Evolutionary conservation across 2,797 vertebrate species (phyloP), one percentile per base, ranked within the genome.

Genomic region (Neosilurus hyrtlii): DNA sequence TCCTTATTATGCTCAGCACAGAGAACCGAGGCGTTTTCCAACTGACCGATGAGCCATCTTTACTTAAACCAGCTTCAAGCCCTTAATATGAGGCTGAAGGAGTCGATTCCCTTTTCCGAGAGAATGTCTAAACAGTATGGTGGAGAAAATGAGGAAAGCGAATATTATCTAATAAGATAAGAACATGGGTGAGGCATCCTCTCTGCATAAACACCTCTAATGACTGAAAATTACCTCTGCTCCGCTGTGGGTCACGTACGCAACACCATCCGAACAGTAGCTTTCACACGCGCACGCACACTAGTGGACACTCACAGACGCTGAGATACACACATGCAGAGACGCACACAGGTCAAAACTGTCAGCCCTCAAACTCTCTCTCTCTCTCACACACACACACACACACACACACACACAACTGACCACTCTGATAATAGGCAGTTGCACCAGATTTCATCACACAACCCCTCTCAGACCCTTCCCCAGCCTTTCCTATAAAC

Each of bases 401-500:
- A 59, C 80, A 74, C 49, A 54, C 62, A 49, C 63, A 51, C 75
- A 24, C 75, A 65, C n/a, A 37, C 52, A 43, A 80, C 82, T 84
- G 84, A 82, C 81, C 72, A 35, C 24, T 84, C 67, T 72, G 77
- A 72, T 79, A 79, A 85, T 73, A 61, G 68, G 79, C 37, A 7
- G 59, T 82, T 89, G 82, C 84, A 26, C 81, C 54, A 72, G 84
- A 84, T 88, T 89, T 85, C 85, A 86, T 86, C 79, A 77, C 51
- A 4, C 78, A 26, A 76, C 68, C 75, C 80, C 56, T 82, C 71
- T 77, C 35, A 77, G 35, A 14, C 78, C 63, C 75, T 68, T 81
- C 80, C 16, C 59, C 79, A 70, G 83, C 68, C 83, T 78, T 85
- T 76, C 82, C 62, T 61, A 61, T 86, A 86, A 87, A 86, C 83